A percentile compares a stretch with the other conserved stretches of the same genome.
phyloP scores from a whole-genome alignment of 37 sponge, comb jelly and placozoan genomes.

The Bolinopsis microptera region DNA sequence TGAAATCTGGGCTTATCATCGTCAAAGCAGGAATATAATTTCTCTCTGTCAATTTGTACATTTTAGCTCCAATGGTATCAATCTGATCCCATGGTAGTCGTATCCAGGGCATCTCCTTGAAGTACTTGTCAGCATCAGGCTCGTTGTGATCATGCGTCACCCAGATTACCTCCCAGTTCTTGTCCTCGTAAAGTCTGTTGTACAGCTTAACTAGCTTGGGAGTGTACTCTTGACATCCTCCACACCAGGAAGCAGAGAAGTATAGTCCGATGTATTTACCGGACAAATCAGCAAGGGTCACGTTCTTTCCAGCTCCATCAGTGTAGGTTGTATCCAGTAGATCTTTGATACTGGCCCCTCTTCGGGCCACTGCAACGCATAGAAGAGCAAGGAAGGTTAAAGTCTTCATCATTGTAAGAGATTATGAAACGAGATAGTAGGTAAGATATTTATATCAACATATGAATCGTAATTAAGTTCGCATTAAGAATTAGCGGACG shows the following conservation, averaged over 20 bases:
- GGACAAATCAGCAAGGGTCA: neutral
- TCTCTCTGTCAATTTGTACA: neutral
- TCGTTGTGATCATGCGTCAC: neutral
- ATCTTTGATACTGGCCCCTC: neutral
- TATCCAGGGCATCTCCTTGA: constrained; percentile 16
- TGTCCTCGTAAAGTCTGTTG: neutral
- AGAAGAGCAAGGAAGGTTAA: no score
- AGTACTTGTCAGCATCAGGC: neutral
- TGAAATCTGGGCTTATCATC: neutral
- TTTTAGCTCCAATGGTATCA: neutral
- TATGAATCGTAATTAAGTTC: no score
- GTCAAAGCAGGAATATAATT: neutral
- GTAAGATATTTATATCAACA: no score
- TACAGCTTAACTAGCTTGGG: neutral
- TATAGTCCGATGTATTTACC: constrained; percentile 23
- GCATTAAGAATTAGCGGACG: no score
- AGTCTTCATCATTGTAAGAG: no score
- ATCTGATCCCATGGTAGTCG: neutral
- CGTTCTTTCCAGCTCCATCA: constrained; percentile 15
- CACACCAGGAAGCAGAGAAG: constrained; percentile 14
- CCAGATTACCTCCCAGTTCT: constrained; percentile 29
- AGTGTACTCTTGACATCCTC: neutral
- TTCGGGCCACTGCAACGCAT: no score
- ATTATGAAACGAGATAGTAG: no score
- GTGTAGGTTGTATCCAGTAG: constrained; percentile 28